Conservation (phyloP, 2,888 invertebrate species). For the Lysandra bellargus region DNA sequence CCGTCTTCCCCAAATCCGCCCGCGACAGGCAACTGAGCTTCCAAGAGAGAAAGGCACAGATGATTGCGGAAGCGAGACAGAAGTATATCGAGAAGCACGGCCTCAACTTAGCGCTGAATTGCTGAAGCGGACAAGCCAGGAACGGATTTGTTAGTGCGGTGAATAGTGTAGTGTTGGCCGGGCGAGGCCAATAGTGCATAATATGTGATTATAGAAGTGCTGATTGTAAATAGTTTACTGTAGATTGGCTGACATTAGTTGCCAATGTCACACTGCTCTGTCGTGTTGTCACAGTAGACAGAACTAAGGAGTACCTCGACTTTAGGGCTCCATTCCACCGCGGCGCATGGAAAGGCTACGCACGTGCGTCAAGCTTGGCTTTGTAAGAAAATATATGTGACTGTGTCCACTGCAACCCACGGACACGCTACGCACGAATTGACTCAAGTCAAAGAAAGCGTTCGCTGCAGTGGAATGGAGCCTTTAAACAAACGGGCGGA, state of each 20-base stretch:
- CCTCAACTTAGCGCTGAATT: slow-evolving; percentile 59
- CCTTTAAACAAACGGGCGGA: too few relatives aligned
- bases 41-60: slow-evolving; percentile 88
- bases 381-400: too few relatives aligned
- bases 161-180: slow-evolving; percentile 1
- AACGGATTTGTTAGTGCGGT: neutral
- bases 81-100: slow-evolving; percentile 90
- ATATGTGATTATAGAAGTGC: slow-evolving; percentile 11
- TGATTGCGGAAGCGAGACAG: slow-evolving; percentile 88
- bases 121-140: slow-evolving; percentile 43
- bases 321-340: too few relatives aligned
- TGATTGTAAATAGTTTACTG: neutral
- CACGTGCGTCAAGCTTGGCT: too few relatives aligned
- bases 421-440: too few relatives aligned
- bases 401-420: too few relatives aligned
- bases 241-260: slow-evolving; percentile 2
- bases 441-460: too few relatives aligned
- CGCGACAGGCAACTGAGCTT: slow-evolving; percentile 85
- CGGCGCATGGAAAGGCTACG: too few relatives aligned
- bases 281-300: neutral
- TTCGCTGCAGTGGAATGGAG: too few relatives aligned
- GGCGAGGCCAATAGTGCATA: slow-evolving; percentile 1
- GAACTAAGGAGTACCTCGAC: too few relatives aligned
- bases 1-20: slow-evolving; percentile 78
- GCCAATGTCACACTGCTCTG: neutral